These are phyloP conservation scores for Rhagonycha lutea DNA, from an alignment of 2,888 invertebrate species.

Conservation along the genomic window DNA sequence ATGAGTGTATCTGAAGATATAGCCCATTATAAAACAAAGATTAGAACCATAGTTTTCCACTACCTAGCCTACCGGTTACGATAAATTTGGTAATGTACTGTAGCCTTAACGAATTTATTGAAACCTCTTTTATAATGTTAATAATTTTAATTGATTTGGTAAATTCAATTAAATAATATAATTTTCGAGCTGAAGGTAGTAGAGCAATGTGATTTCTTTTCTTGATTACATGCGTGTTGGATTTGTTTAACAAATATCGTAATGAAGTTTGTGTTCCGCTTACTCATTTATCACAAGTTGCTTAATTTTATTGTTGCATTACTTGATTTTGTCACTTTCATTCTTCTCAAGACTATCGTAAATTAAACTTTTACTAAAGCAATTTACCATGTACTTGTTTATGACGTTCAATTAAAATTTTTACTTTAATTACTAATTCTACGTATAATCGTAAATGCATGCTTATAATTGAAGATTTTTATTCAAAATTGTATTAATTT, in stretches of 20 bases:
- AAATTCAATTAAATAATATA: neutral
- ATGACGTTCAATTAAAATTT: constrained; percentile 16
- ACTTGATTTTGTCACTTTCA: constrained; percentile 24
- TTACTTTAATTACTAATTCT: neutral
- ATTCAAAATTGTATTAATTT: neutral
- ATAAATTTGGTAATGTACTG: too few species aligned
- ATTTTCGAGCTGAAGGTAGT: neutral
- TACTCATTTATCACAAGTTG: constrained; percentile 19
- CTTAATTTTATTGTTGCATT: constrained; percentile 22
- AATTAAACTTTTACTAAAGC: constrained; percentile 21
- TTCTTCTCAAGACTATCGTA: constrained; percentile 7
- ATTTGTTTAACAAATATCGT: constrained; percentile 21
- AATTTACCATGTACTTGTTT: constrained; percentile 25
- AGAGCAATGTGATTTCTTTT: neutral
- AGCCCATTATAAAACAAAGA: too few species aligned
- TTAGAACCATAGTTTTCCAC: too few species aligned
- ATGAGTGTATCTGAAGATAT: too few species aligned
- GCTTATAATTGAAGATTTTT: neutral
- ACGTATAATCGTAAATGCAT: neutral
- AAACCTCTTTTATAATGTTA: neutral
- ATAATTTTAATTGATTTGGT: neutral
- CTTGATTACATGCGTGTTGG: neutral
- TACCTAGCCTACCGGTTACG: too few species aligned
- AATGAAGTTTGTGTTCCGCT: constrained; percentile 26
- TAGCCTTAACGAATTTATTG: neutral